Percentiles rank a stretch among this genome's conserved stretches.
phyloP scores from a whole-genome alignment of 2,797 vertebrate genomes.

The Trachops cirrhosus region DNA sequence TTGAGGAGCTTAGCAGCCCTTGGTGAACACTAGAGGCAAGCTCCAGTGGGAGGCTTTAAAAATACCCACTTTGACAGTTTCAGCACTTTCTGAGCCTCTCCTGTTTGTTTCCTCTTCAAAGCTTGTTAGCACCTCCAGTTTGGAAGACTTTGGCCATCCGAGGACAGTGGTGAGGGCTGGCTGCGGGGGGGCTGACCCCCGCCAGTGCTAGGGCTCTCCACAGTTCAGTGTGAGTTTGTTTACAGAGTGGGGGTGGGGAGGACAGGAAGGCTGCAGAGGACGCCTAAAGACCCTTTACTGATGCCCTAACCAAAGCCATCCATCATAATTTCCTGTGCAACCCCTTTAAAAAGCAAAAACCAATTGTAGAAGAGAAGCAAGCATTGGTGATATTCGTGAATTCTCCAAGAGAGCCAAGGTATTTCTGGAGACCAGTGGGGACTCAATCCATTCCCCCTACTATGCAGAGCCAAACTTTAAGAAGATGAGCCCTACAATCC shows the following conservation, averaged over 20 bases:
- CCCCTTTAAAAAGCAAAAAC: neutral
- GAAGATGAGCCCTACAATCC: neutral
- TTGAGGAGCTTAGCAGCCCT: neutral
- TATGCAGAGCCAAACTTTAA: neutral
- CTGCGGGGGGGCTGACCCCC: neutral
- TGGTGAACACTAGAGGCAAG: neutral
- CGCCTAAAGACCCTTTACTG: neutral
- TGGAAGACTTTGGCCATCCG: neutral
- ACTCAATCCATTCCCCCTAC: neutral
- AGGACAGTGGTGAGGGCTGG: neutral
- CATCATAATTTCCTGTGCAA: neutral
- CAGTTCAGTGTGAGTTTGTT: neutral
- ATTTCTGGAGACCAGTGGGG: neutral
- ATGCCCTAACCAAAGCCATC: neutral
- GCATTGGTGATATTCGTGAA: neutral
- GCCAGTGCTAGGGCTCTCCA: neutral
- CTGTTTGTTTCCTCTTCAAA: slow-evolving; percentile 37
- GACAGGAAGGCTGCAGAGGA: neutral
- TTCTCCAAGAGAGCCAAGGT: neutral
- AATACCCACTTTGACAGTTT: neutral
- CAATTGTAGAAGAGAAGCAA: neutral
- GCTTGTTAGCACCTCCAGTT: neutral
- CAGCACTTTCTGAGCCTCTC: neutral
- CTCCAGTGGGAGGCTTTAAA: neutral
- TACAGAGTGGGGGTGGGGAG: neutral